Base-by-base conservation (phyloP, 92 coral and sea anemone genomes). In the Siderastrea siderea region DNA sequence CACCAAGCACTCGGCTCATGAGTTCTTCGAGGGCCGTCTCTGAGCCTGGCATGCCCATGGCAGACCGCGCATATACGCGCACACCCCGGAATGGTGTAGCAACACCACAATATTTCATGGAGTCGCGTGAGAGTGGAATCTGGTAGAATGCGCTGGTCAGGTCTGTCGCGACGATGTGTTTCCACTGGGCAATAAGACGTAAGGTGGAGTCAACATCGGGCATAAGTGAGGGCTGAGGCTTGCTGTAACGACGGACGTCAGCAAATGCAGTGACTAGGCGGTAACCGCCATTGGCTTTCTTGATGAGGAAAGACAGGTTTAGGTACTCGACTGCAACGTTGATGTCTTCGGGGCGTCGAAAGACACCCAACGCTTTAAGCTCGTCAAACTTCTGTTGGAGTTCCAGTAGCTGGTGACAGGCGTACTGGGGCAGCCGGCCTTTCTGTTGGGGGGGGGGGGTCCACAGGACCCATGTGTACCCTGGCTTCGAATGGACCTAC, bases 391-490 rank as follows among this genome's bases (percentile, higher is more conserved):
- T 80, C 13, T 87, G 60, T 45, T 87, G 89, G 38, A 87, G 77
- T 59, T 87, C 88, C 6, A 71, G 78, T 11, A 86, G 87, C 53
- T 75, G 81, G 68, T 80, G 58, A 4, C 64, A 67, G n/a, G 88
- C 81, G 49, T 87, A 87, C 81, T 81, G 91, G 6, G 91, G 91
- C 2, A 86, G 79, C 44, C 86, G 68, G 55, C 96, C 86, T 67
- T 73, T 87, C 26, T 47, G 86, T 53, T 94, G 95, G 19, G 93
- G 90, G n/a, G n/a, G n/a, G n/a, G 13, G 95, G 95, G 57, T 91
- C 88, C 16, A 93, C 94, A 4, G 94, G 94, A 6, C 94, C 94
- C 92, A 91, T 93, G 80, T 93, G 91, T 1, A 88, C 96, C 19
- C 70, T 91, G 38, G 92, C 94, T 78, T 91, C 10, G 67, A 89